These are phyloP conservation scores for Halichoerus grypus DNA, from an alignment of 2,113 vertebrate species.

Conservation along the genomic window DNA sequence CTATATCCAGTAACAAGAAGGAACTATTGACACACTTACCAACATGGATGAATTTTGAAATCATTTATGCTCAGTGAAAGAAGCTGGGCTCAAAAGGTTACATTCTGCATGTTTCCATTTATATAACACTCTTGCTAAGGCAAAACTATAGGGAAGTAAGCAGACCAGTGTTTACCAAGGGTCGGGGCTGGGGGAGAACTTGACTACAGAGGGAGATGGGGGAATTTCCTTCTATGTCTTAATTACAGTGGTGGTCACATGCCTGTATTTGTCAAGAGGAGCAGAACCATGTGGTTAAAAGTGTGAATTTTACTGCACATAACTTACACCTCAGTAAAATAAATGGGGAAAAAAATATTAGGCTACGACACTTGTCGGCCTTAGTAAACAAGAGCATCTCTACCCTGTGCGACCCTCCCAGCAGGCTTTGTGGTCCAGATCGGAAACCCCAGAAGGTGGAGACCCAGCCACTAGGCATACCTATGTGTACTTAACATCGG, in stretches of 20 bases:
- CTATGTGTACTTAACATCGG: conserved; percentile 70
- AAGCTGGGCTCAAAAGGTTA: neutral
- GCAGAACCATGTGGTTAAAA: neutral
- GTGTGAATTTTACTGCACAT: neutral
- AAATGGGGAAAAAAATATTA: neutral
- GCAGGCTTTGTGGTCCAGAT: neutral
- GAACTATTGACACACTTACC: neutral
- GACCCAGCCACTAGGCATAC: neutral
- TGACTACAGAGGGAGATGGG: neutral
- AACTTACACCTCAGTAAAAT: neutral
- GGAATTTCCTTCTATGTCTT: neutral
- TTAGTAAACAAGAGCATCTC: neutral
- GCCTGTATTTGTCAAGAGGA: neutral
- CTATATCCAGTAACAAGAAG: neutral
- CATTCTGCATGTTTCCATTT: neutral
- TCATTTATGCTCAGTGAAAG: neutral
- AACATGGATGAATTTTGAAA: neutral
- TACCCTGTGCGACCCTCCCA: neutral
- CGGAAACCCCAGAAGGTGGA: neutral
- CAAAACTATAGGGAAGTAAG: neutral
- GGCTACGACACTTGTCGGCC: neutral
- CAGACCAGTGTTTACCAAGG: neutral
- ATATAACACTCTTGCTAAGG: neutral
- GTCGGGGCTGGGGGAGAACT: neutral
- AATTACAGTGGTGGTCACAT: neutral